Evolutionary conservation across 2,113 vertebrate species (phyloP).

Genomic region (Puffinus mauretanicus): DNA sequence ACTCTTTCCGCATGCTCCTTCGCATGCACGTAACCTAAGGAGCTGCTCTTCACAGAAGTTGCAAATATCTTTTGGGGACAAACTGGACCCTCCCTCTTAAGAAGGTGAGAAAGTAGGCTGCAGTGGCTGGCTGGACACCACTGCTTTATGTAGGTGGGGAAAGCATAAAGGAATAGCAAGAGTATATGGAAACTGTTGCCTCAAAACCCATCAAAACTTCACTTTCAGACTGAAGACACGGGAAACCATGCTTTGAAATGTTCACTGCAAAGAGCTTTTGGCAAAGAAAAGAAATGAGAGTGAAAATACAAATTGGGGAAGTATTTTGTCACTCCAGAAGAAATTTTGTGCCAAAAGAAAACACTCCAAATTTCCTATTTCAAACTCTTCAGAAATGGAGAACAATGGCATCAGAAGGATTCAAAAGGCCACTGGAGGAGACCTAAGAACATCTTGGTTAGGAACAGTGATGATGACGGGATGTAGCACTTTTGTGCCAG

Average conservation of each 20-base stretch:
- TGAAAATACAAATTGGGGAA: neutral
- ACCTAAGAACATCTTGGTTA: neutral
- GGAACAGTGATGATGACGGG: neutral
- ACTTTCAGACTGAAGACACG: neutral
- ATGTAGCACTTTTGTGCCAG: neutral
- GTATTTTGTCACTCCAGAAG: neutral
- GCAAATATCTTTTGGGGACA: neutral
- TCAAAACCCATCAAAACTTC: neutral
- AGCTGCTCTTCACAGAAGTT: neutral
- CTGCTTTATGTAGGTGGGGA: neutral
- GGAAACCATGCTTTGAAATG: neutral
- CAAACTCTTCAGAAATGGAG: neutral
- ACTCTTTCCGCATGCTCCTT: neutral
- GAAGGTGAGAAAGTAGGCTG: neutral
- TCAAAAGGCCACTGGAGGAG: neutral
- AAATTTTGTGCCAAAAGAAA: neutral
- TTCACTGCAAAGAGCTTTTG: neutral
- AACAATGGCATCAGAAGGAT: neutral
- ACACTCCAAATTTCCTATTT: neutral
- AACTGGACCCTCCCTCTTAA: neutral
- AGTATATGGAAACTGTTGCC: neutral
- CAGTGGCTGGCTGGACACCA: neutral
- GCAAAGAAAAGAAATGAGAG: neutral
- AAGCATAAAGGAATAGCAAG: neutral
- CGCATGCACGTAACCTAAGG: accelerated